Percentiles rank a stretch among this genome's conserved stretches.
phyloP scores from a whole-genome alignment of 2,113 vertebrate genomes.

The Climacteris rufus region DNA sequence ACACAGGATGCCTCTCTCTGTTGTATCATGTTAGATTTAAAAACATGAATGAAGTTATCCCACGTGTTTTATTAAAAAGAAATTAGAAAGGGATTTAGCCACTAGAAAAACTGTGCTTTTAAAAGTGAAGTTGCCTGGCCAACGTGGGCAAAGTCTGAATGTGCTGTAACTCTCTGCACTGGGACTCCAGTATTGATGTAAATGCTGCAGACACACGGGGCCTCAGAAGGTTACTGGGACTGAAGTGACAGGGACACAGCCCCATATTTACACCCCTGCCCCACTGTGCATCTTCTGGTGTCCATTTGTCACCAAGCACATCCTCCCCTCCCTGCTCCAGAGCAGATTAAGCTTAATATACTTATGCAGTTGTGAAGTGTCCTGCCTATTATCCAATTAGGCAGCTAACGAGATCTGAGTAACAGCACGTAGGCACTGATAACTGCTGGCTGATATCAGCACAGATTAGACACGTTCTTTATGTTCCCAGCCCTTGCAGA shows the following conservation, averaged over 20 bases:
- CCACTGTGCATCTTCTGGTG: background rate
- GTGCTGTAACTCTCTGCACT: background rate
- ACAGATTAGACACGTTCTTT: slow-evolving; percentile 25
- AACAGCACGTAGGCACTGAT: slow-evolving; percentile 61
- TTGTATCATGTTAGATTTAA: rapidly evolving
- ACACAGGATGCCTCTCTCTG: background rate
- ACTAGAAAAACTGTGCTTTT: background rate
- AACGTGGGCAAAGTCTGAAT: background rate
- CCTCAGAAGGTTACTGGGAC: background rate
- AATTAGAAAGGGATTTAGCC: background rate
- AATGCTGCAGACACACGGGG: background rate
- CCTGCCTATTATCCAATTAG: slow-evolving; percentile 58
- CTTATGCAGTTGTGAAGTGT: slow-evolving; percentile 56
- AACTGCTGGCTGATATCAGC: background rate
- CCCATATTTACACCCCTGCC: background rate
- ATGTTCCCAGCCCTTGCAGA: background rate
- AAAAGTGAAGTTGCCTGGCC: background rate
- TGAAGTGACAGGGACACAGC: background rate
- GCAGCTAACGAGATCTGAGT: slow-evolving; percentile 48
- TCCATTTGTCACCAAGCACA: background rate
- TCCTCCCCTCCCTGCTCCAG: background rate
- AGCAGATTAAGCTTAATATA: slow-evolving; percentile 45
- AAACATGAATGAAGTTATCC: background rate
- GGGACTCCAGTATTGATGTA: background rate
- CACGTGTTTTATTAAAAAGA: background rate